phyloP scores from a whole-genome alignment of 1,140 invertebrate genomes.

The Megalonaias nervosa region DNA sequence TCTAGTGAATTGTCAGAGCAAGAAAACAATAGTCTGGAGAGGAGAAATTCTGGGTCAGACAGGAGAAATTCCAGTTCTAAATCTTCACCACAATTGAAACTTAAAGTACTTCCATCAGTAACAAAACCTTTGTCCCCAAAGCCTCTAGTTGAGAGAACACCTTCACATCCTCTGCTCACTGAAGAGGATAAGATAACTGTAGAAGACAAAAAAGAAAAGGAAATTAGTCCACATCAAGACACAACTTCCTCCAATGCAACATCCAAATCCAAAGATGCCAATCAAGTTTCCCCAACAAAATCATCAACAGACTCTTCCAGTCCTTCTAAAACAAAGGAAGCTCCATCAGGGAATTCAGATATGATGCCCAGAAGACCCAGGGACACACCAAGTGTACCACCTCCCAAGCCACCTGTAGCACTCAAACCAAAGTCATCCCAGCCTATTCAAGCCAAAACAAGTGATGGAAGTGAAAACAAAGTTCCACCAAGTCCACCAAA shows the following conservation, averaged over 20 bases:
- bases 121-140: constrained; percentile 15
- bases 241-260: constrained; percentile 7
- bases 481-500: constrained; percentile 11
- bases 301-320: constrained; percentile 32
- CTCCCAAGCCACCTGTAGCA: constrained; percentile 38
- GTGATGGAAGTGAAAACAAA: constrained; percentile 8
- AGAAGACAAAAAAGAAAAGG: constrained; percentile 8
- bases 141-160: background rate
- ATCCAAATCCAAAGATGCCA: constrained; percentile 26
- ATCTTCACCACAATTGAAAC: constrained; percentile 42
- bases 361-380: constrained; percentile 5
- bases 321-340: background rate
- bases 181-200: constrained; percentile 6
- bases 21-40: background rate
- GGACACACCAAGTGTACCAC: constrained; percentile 31
- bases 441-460: background rate
- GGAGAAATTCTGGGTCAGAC: constrained; percentile 8
- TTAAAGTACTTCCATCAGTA: constrained; percentile 34
- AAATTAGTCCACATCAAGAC: too few relatives aligned
- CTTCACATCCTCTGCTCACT: background rate
- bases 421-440: constrained; percentile 39
- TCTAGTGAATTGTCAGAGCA: constrained; percentile 10
- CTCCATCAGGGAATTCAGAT: too few relatives aligned
- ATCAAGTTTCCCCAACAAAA: constrained; percentile 17
- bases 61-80: constrained; percentile 20